Evolutionary conservation across 1,140 invertebrate species (phyloP).

Genomic region (Alviniconcha marisindica): DNA sequence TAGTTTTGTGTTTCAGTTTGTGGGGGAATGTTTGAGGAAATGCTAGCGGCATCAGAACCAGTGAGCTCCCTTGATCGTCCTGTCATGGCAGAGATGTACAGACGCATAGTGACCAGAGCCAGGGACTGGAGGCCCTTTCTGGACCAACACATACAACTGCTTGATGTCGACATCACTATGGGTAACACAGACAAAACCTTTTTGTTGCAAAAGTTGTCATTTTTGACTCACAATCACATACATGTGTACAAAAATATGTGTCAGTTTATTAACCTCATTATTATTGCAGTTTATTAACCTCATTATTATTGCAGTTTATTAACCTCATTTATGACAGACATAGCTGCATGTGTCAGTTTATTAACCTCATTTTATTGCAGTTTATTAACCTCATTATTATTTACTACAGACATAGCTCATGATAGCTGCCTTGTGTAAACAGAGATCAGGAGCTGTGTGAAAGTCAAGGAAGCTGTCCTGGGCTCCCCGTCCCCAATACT

Average conservation of each 20-base stretch:
- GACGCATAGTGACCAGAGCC: not conserved
- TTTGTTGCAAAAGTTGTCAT: not conserved
- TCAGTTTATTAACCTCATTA: not conserved
- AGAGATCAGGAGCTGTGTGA: too few species aligned
- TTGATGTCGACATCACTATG: conserved; percentile 3
- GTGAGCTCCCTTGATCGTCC: not conserved
- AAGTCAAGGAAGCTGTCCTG: too few species aligned
- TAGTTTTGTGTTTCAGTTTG: not conserved
- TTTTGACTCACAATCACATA: not conserved
- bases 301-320: not conserved
- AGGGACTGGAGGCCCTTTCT: not conserved
- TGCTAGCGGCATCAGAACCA: not conserved
- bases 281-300: not conserved
- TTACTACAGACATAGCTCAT: too few species aligned
- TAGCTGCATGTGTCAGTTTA: not conserved
- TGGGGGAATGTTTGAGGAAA: not conserved
- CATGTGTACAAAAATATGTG: not conserved
- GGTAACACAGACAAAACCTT: too few species aligned
- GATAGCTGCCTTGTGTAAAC: too few species aligned
- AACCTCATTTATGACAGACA: not conserved
- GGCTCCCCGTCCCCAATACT: too few species aligned
- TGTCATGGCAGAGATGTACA: conserved; percentile 6
- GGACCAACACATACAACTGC: not conserved
- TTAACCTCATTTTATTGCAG: too few species aligned
- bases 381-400: not conserved